phyloP scores from a whole-genome alignment of 2,113 vertebrate genomes.

The Cheirogaleus medius region DNA sequence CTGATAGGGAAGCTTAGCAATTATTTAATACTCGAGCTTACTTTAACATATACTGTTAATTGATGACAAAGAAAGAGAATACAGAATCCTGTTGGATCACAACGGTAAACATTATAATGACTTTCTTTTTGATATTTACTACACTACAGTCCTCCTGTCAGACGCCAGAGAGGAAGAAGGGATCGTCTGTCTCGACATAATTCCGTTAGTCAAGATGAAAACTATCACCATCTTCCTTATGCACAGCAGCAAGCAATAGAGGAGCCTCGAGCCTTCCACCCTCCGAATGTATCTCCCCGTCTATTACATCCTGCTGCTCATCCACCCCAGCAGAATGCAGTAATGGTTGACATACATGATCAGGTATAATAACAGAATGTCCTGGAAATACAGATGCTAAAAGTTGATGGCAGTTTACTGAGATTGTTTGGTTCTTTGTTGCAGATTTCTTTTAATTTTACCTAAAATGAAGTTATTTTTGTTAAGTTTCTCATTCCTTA shows the following conservation, averaged over 20 bases:
- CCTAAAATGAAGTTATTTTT: slow-evolving; percentile 26
- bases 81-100: background rate
- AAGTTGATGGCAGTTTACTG: background rate
- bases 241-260: slow-evolving; percentile 92
- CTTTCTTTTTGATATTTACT: slow-evolving; percentile 62
- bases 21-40: background rate
- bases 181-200: slow-evolving; percentile 92
- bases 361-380: slow-evolving; percentile 86
- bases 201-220: slow-evolving; percentile 93
- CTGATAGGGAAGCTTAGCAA: background rate
- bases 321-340: slow-evolving; percentile 93
- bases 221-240: slow-evolving; percentile 94
- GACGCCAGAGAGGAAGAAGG: slow-evolving; percentile 94
- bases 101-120: background rate
- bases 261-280: slow-evolving; percentile 96
- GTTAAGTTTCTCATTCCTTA: background rate
- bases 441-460: slow-evolving; percentile 14
- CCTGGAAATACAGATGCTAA: background rate
- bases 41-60: background rate
- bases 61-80: background rate
- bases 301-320: slow-evolving; percentile 94
- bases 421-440: background rate
- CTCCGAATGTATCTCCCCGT: slow-evolving; percentile 94
- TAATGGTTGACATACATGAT: slow-evolving; percentile 97
- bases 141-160: slow-evolving; percentile 91